Percentiles rank a stretch among this genome's conserved stretches.
Evolutionary conservation across 2,797 vertebrate species (phyloP).

Genomic region (Morus bassanus): DNA sequence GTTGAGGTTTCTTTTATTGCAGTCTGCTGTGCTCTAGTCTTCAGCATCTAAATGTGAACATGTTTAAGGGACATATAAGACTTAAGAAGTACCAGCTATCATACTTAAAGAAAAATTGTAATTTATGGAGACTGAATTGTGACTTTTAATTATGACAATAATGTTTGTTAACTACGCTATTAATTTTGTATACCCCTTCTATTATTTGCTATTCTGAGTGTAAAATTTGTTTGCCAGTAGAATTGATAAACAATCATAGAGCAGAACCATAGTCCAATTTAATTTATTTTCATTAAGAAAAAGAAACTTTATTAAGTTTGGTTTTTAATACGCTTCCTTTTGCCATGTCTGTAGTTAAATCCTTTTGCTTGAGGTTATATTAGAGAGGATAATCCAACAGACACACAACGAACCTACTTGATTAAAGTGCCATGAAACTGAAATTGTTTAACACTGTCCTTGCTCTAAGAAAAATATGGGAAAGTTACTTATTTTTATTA

Average conservation of each 20-base stretch:
- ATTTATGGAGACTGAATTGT: slow-evolving; percentile 13
- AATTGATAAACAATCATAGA: neutral
- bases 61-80: neutral
- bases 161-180: neutral
- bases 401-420: neutral
- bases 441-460: neutral
- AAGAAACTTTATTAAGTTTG: neutral
- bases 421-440: neutral
- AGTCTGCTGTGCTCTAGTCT: neutral
- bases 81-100: neutral
- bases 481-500: neutral
- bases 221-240: slow-evolving; percentile 6
- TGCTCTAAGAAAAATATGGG: neutral
- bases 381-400: neutral
- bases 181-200: slow-evolving; percentile 35
- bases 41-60: neutral
- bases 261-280: neutral
- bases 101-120: neutral
- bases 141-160: slow-evolving; percentile 27
- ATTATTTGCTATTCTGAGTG: slow-evolving; percentile 4
- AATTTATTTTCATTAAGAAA: neutral
- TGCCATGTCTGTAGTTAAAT: neutral
- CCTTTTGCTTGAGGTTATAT: neutral
- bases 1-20: neutral
- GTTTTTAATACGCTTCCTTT: neutral